These are phyloP conservation scores for Falco biarmicus DNA, from an alignment of 2,797 vertebrate species.

Conservation along the genomic window DNA sequence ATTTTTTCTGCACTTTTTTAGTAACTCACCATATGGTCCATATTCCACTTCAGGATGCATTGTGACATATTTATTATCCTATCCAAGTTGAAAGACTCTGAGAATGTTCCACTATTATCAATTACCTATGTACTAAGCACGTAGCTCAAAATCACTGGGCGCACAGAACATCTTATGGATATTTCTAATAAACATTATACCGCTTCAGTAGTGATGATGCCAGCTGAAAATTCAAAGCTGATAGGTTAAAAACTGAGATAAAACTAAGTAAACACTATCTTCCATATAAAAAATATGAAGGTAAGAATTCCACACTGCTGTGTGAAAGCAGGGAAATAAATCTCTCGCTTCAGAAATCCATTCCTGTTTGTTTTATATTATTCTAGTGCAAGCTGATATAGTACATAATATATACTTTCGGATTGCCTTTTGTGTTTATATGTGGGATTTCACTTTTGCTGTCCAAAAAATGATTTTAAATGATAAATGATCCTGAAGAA, in stretches of 20 bases:
- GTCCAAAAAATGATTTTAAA: background rate
- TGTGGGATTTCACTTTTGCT: background rate
- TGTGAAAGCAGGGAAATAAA: background rate
- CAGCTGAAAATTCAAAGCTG: background rate
- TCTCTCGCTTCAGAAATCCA: background rate
- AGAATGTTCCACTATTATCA: background rate
- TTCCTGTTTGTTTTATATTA: background rate
- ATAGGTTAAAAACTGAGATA: background rate
- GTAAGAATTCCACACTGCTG: background rate
- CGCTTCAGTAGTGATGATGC: background rate
- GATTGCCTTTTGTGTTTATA: background rate
- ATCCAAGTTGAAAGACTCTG: background rate
- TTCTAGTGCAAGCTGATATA: background rate
- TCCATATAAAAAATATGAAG: background rate
- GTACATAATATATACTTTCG: background rate
- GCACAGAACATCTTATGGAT: background rate
- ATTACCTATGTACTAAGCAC: background rate
- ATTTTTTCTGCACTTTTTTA: background rate
- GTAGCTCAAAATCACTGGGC: background rate
- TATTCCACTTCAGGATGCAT: background rate
- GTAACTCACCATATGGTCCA: background rate
- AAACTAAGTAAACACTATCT: background rate
- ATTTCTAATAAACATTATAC: background rate
- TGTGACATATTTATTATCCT: background rate
- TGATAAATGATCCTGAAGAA: background rate